Evolutionary conservation across 92 coral and sea anemone species (phyloP), one percentile per base, ranked within the genome.

Genomic region (Palythoa caribaeorum): DNA sequence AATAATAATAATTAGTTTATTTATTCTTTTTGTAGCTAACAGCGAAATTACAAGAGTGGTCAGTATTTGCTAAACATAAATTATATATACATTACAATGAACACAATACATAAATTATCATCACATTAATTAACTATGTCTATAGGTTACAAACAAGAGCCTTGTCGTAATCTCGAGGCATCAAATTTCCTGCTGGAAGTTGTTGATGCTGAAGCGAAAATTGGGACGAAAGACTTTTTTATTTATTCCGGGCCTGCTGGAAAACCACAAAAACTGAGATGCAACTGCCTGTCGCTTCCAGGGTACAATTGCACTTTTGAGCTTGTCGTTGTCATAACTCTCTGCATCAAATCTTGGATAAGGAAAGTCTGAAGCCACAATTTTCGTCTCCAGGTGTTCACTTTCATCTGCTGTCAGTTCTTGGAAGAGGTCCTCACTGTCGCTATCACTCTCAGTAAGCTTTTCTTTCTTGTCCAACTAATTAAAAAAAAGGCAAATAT

Each of bases 191-290:
- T 6, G 79, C 15, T 21, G 89, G 89, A 21, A 77, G 92, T 37
- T 83, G 88, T 39, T 36, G 77, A 73, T 89, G 65, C 20, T 83
- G 88, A 6, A 84, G 76, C 59, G 36, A 12, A 36, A 89, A 76
- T 63, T 89, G 79, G 47, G 76, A 55, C 0, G 92, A 83, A 12
- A 84, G 78, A 55, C 89, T 89, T 62, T 89, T 21, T 89, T 84
- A 75, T 89, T 84, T 20, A 71, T 79, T 37, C 87, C 90, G 20
- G 87, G 90, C 53, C 80, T 84, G 19, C 78, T 73, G 3, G 89
- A 89, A 65, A 89, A 89, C 86, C 92, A 89, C 85, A 89, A 65
- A 76, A 89, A 77, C 72, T 89, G 88, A 8, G 92, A 74, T 20
- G 71, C 84, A 59, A 84, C 85, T 40, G 92, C 89, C 75, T 89